Percentiles rank a stretch among this genome's conserved stretches.
Conservation (phyloP, 2,888 invertebrate species). For the Troides oblongomaculatus region DNA sequence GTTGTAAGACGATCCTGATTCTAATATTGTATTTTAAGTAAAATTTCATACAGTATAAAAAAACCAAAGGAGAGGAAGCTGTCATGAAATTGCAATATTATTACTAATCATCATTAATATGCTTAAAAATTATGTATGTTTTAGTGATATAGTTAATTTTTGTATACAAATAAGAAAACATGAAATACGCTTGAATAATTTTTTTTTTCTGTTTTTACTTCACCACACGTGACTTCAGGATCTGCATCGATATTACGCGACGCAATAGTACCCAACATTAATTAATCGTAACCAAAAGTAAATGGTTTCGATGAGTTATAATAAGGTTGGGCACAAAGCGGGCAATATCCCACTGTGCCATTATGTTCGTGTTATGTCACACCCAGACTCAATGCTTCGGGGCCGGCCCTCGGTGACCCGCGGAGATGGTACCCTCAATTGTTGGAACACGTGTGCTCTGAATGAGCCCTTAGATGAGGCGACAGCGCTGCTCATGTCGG, state of each 20-base stretch:
- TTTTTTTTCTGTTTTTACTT: no score
- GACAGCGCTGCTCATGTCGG: conserved; percentile 67
- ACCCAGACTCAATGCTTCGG: conserved; percentile 67
- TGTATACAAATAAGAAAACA: no score
- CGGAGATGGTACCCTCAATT: conserved; percentile 59
- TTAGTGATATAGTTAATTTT: no score
- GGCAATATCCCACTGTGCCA: conserved; percentile 65
- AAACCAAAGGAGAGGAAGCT: neutral
- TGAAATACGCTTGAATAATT: no score
- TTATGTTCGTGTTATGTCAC: conserved; percentile 60
- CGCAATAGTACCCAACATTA: neutral
- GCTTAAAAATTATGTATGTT: no score
- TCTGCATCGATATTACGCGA: neutral
- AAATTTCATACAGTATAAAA: neutral
- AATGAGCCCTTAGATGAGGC: conserved; percentile 64
- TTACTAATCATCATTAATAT: no score
- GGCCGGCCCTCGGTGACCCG: conserved; percentile 62
- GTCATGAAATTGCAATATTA: neutral
- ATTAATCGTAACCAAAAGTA: neutral
- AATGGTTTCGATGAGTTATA: conserved; percentile 18
- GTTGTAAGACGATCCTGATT: neutral
- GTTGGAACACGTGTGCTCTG: conserved; percentile 70
- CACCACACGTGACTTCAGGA: neutral
- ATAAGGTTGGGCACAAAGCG: conserved; percentile 47
- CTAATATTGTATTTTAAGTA: neutral